Evolutionary conservation across 2,113 vertebrate species (phyloP), one percentile per base, ranked within the genome.

Genomic region (Chitala chitala): DNA sequence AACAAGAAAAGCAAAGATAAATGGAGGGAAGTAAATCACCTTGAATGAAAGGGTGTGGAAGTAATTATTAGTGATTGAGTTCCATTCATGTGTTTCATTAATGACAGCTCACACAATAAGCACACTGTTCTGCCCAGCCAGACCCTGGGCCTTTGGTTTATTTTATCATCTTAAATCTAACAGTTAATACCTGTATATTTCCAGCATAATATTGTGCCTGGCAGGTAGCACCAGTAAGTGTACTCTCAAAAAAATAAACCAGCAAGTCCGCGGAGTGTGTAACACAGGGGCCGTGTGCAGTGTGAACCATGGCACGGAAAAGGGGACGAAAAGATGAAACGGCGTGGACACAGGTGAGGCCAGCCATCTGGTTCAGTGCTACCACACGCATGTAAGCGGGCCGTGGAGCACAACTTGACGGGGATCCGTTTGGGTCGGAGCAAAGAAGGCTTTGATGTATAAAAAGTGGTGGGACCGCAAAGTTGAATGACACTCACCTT

Each of bases 131-230:
- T 38, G 58, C 78, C 29, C 10, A 1, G 76, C 80, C 80, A 79
- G 66, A 69, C 54, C 42, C 72, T 44, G 9, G 69, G 74, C 70
- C 74, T 55, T 69, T 0, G 7, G 84, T 89, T 89, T 88, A 87
- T 87, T 87, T 87, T 83, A 77, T 83, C 83, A 80, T 86, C 79
- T 85, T 81, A 84, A 86, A 78, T 85, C 85, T 85, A 84, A 85
- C 84, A 84, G 83, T 84, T 87, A 88, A 88, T 87, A 85, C 86
- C 85, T 84, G 83, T 76, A 86, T 82, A 33, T 87, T 89, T 88
- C 86, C 86, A 86, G 83, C 72, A 85, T 81, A 87, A 89, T 88
- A 86, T 89, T 89, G 83, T 86, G 78, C 81, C 87, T 89, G 88
- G 88, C 86, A 85, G 36, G 64, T 76, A 77, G 59, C 5, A 65